Percentiles rank a stretch among this genome's conserved stretches.
phyloP scores from a whole-genome alignment of 2,888 invertebrate species.

The Eretmocerus hayati region DNA sequence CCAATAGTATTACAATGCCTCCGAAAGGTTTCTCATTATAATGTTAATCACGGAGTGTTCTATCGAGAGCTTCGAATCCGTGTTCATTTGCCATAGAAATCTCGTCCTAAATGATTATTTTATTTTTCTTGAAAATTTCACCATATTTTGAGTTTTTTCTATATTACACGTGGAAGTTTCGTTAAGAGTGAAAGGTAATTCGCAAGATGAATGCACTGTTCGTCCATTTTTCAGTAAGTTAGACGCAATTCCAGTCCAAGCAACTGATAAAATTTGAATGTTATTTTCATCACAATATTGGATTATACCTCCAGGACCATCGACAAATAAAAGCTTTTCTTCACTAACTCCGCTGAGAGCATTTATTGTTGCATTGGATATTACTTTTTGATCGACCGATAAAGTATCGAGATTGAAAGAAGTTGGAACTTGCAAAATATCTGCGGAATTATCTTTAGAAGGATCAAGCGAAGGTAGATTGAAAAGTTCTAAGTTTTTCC shows the following conservation, averaged over 20 bases:
- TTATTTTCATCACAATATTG: neutral
- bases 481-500: neutral
- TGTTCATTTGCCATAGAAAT: neutral
- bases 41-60: neutral
- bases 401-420: no score
- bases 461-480: neutral
- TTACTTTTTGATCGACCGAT: neutral
- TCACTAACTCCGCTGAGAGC: neutral
- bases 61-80: neutral
- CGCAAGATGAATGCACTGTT: slow-evolving; percentile 2
- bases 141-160: neutral
- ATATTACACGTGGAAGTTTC: neutral
- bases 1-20: neutral
- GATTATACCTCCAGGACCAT: neutral
- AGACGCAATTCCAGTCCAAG: slow-evolving; percentile 17
- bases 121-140: neutral
- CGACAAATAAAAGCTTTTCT: neutral
- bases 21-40: neutral
- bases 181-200: neutral
- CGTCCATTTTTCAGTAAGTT: slow-evolving; percentile 7
- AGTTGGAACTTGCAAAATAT: no score
- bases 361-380: neutral
- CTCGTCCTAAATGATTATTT: neutral
- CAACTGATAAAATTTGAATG: slow-evolving; percentile 7
- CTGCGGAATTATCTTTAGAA: neutral